phyloP scores from a whole-genome alignment of 2,113 vertebrate species.

The Ictalurus furcatus region DNA sequence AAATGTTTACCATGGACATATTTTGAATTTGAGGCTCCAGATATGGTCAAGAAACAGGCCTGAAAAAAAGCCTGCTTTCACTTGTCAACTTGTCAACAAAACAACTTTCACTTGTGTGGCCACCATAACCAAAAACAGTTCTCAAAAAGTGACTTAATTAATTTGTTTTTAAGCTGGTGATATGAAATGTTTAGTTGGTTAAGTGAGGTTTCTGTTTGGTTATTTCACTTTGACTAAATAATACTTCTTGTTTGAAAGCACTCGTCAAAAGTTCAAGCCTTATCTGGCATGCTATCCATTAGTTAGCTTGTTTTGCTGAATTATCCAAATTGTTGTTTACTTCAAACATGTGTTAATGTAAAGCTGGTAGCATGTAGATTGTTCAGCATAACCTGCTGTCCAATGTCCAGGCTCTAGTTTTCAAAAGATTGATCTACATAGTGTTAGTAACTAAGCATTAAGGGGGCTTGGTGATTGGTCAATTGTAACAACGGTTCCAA shows the following conservation, averaged over 20 bases:
- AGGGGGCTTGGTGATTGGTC: neutral
- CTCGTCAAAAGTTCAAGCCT: neutral
- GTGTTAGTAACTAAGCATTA: neutral
- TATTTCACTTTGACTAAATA: neutral
- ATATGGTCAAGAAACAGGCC: neutral
- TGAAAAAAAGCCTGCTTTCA: neutral
- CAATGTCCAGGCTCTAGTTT: neutral
- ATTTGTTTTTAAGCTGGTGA: neutral
- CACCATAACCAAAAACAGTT: neutral
- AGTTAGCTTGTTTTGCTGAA: neutral
- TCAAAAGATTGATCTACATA: neutral
- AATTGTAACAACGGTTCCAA: conserved; percentile 3
- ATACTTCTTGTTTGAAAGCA: neutral
- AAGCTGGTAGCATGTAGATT: neutral
- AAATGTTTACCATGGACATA: neutral
- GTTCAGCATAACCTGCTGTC: neutral
- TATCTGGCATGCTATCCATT: neutral
- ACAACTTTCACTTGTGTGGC: neutral
- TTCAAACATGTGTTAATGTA: neutral
- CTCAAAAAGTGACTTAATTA: neutral
- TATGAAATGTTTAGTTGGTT: neutral
- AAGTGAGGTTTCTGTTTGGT: neutral
- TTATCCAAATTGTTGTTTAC: neutral
- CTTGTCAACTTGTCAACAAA: neutral
- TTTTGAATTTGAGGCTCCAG: neutral